phyloP scores from a whole-genome alignment of 2,113 vertebrate genomes.

The Eudyptes chrysolophus region DNA sequence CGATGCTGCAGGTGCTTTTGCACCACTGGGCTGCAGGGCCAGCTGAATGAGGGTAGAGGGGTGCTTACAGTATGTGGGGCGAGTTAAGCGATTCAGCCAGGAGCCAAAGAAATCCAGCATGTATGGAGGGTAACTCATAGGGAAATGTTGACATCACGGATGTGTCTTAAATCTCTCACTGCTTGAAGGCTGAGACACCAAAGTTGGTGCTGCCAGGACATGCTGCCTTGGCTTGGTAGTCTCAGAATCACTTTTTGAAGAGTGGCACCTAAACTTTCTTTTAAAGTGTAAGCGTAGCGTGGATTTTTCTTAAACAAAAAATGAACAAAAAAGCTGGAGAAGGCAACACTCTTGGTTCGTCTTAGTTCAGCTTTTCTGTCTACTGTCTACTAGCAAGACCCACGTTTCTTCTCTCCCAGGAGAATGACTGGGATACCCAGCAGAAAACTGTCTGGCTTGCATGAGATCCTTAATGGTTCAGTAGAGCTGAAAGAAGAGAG shows the following conservation, averaged over 20 bases:
- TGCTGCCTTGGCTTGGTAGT: background rate
- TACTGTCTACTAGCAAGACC: rapidly evolving
- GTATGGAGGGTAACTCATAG: rapidly evolving
- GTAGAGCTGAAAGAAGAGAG: background rate
- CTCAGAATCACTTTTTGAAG: background rate
- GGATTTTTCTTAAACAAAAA: background rate
- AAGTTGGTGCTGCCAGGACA: background rate
- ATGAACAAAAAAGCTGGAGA: background rate
- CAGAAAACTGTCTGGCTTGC: background rate
- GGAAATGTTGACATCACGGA: background rate
- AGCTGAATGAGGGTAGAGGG: rapidly evolving
- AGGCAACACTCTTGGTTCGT: background rate
- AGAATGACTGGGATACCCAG: background rate
- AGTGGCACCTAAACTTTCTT: background rate
- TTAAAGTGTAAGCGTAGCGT: background rate
- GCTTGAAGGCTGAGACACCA: background rate
- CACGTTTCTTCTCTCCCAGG: background rate
- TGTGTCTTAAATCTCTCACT: background rate
- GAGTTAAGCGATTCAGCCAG: rapidly evolving
- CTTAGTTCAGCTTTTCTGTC: background rate
- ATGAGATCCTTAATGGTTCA: background rate
- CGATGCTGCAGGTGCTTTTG: rapidly evolving
- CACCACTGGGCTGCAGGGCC: background rate
- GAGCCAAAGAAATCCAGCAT: background rate
- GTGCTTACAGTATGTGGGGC: background rate